phyloP scores from a whole-genome alignment of 2,888 invertebrate species.

The Lepeophtheirus nordmannii region DNA sequence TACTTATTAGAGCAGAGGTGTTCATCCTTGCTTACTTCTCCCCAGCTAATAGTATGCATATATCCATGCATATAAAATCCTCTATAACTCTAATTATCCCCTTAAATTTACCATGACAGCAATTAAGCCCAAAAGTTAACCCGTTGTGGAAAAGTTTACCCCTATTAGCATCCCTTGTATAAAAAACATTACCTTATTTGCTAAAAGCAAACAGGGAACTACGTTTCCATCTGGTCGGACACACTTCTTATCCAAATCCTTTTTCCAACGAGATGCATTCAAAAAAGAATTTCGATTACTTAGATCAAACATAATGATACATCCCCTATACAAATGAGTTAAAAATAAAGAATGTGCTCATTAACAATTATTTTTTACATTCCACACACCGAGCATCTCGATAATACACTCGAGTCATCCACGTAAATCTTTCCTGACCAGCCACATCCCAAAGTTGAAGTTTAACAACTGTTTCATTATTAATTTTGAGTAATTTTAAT shows the following conservation, averaged over 20 bases:
- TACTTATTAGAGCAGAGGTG: too few species aligned
- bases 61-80: too few species aligned
- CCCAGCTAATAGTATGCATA: too few species aligned
- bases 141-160: too few species aligned
- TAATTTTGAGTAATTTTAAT: slow-evolving; percentile 42
- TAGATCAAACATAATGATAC: slow-evolving; percentile 43
- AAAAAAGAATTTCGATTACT: slow-evolving; percentile 42
- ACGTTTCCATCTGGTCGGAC: slow-evolving; percentile 40
- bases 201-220: slow-evolving; percentile 43
- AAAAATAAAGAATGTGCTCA: neutral
- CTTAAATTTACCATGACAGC: slow-evolving; percentile 21
- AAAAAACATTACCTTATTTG: slow-evolving; percentile 39
- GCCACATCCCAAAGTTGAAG: slow-evolving; percentile 46
- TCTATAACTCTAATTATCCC: neutral
- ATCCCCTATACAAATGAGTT: slow-evolving; percentile 32
- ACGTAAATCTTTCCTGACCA: slow-evolving; percentile 45
- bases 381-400: slow-evolving; percentile 37
- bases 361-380: neutral
- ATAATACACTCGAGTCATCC: slow-evolving; percentile 46
- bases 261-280: slow-evolving; percentile 45
- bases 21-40: too few species aligned
- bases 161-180: too few species aligned
- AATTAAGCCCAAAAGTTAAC: too few species aligned
- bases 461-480: slow-evolving; percentile 38
- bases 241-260: slow-evolving; percentile 43